Evolutionary conservation across 2,113 vertebrate genomes (phyloP), one percentile per base, ranked within the genome.

Genomic region (Ciconia maguari): DNA sequence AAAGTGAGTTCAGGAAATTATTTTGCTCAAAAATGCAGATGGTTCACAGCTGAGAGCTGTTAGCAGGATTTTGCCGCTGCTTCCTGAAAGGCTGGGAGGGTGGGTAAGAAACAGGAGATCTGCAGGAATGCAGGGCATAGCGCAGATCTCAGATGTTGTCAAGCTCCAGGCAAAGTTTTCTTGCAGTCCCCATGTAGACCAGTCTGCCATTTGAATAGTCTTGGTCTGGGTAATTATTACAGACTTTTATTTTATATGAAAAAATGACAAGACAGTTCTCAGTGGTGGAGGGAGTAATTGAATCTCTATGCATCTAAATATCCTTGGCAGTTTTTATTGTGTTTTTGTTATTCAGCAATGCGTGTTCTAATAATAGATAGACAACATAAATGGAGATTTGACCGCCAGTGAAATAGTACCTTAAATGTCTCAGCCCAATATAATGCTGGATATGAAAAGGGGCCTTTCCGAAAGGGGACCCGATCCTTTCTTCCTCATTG

Each of bases 271-370:
- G 27, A 26, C 5, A 25, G 0, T 76, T 68, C 5, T 27, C 22
- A 76, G 52, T 49, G 9, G 14, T 69, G 30, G 34, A 72, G 48
- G 20, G 36, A 62, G 14, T 61, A 62, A 10, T 29, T 65, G 48
- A 58, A 58, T 58, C 55, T 83, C 38, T 93, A 48, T 89, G 89
- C 87, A 91, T 93, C 84, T 92, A n/a, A 89, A 77, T 93, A 69
- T 62, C 91, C 84, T 51, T 85, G 29, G 19, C 69, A 82, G 82
- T 74, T 74, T 69, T 27, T 93, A 22, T 79, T 94, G 83, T 89
- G 70, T 11, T 76, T 75, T 36, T 83, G 21, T 89, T 93, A 22
- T 48, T 89, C 24, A 51, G 29, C 38, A 77, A 3, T 3, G 1
- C 80, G 29, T 82, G 13, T 83, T 91, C 36, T 87, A 48, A n/a